Percentiles rank a stretch among this genome's conserved stretches.
phyloP scores from a whole-genome alignment of 2,797 vertebrate species.

The Muraenolepis orangiensis region DNA sequence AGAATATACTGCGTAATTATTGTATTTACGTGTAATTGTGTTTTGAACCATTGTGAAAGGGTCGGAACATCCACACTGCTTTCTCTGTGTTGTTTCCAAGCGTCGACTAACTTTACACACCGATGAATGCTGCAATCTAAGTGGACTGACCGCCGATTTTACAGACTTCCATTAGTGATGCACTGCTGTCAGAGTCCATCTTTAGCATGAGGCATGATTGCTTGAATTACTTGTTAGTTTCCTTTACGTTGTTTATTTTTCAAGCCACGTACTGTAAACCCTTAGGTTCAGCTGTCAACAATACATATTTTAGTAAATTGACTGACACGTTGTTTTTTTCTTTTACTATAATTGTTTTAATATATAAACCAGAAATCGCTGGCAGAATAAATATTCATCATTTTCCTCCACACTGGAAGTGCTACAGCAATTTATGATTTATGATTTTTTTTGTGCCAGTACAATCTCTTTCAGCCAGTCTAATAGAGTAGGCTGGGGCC shows the following conservation, averaged over 20 bases:
- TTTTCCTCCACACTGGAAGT: slow-evolving; percentile 5
- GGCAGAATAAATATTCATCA: slow-evolving; percentile 3
- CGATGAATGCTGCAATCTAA: slow-evolving; percentile 39
- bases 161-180: slow-evolving; percentile 14
- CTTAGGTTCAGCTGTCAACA: background rate
- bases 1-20: slow-evolving; percentile 83
- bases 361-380: background rate
- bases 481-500: slow-evolving; percentile 7
- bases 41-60: slow-evolving; percentile 64
- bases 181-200: background rate
- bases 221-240: background rate
- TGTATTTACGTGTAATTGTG: slow-evolving; percentile 82
- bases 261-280: background rate
- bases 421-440: slow-evolving; percentile 19
- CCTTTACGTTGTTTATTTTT: background rate
- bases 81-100: slow-evolving; percentile 43
- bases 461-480: background rate
- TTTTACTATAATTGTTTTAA: background rate
- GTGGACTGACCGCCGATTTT: slow-evolving; percentile 39
- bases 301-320: background rate
- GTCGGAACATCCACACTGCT: slow-evolving; percentile 53
- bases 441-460: background rate
- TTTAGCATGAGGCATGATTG: background rate
- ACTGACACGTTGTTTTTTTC: background rate
- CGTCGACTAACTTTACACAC: slow-evolving; percentile 36